A percentile compares a stretch with the other conserved stretches of the same genome.
Evolutionary conservation across 2,888 invertebrate species (phyloP).

Genomic region (Gastrophysa polygoni): DNA sequence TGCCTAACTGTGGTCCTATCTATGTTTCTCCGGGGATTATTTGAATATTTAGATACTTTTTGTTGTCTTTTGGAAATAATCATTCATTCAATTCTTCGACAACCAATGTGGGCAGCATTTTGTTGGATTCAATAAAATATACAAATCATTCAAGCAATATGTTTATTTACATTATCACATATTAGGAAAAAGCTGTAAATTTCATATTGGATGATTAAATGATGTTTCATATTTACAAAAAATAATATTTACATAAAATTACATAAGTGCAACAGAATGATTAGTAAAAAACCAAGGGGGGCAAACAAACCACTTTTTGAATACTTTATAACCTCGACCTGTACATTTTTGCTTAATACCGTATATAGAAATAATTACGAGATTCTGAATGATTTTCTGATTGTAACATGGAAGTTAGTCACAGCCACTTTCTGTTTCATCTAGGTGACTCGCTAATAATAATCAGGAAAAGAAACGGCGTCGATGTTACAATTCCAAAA

Average conservation of each 20-base stretch:
- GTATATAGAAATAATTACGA: conserved; percentile 10
- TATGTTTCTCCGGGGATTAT: no score
- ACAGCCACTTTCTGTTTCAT: neutral
- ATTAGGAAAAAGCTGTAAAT: conserved; percentile 41
- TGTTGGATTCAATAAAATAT: no score
- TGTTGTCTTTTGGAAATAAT: no score
- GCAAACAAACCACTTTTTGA: conserved; percentile 27
- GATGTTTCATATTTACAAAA: conserved; percentile 33
- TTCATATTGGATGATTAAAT: conserved; percentile 31
- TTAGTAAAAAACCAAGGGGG: conserved; percentile 15
- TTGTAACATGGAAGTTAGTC: neutral
- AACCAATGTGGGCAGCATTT: no score
- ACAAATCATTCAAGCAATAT: conserved; percentile 31
- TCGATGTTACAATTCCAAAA: neutral
- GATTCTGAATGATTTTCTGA: neutral
- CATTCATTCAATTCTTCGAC: no score
- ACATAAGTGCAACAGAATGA: conserved; percentile 26
- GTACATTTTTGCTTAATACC: conserved; percentile 20
- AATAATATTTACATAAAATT: conserved; percentile 26
- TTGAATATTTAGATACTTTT: no score
- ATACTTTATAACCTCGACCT: conserved; percentile 27
- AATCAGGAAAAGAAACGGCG: neutral
- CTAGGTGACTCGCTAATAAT: neutral
- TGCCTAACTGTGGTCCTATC: no score
- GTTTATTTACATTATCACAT: conserved; percentile 47